Conservation (phyloP, 2,113 vertebrate genomes). For the Semnornis frantzii region DNA sequence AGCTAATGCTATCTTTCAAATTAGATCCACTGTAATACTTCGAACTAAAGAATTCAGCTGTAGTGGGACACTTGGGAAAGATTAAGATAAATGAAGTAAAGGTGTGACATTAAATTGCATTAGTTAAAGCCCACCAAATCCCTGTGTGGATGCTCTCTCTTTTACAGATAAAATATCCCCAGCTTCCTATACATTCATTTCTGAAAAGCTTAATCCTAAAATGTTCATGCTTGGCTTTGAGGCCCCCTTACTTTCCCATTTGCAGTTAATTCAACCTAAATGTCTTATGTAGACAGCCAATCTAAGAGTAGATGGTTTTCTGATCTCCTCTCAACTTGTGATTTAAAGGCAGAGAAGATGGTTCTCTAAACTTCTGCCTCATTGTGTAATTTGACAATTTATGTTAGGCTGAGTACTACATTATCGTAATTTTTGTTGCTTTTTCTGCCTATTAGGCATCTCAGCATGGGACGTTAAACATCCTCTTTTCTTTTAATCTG, state of each 20-base stretch:
- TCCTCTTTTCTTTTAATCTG: slow-evolving; percentile 17
- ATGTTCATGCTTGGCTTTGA: background rate
- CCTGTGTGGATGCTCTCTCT: background rate
- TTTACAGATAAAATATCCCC: slow-evolving; percentile 7
- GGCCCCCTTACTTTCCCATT: slow-evolving; percentile 15
- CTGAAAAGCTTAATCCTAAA: slow-evolving; percentile 30
- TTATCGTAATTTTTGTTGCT: slow-evolving; percentile 26
- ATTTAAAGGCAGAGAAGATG: slow-evolving; percentile 15
- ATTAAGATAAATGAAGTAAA: slow-evolving; percentile 47
- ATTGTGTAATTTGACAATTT: slow-evolving; percentile 14
- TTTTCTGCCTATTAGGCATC: slow-evolving; percentile 29
- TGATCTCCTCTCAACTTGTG: background rate
- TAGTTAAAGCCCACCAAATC: slow-evolving; percentile 40
- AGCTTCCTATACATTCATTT: slow-evolving; percentile 6
- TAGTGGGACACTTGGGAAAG: slow-evolving; percentile 5
- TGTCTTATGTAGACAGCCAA: background rate
- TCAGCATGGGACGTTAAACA: slow-evolving; percentile 40
- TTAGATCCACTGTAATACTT: background rate
- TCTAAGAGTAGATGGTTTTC: background rate
- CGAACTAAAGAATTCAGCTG: background rate
- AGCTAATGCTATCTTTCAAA: background rate
- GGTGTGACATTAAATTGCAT: slow-evolving; percentile 44
- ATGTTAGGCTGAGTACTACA: background rate
- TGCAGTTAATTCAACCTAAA: slow-evolving; percentile 32
- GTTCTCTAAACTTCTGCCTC: slow-evolving; percentile 14